These are phyloP conservation scores for Neotoxoptera formosana DNA, from an alignment of 1,140 invertebrate species.

Conservation along the genomic window DNA sequence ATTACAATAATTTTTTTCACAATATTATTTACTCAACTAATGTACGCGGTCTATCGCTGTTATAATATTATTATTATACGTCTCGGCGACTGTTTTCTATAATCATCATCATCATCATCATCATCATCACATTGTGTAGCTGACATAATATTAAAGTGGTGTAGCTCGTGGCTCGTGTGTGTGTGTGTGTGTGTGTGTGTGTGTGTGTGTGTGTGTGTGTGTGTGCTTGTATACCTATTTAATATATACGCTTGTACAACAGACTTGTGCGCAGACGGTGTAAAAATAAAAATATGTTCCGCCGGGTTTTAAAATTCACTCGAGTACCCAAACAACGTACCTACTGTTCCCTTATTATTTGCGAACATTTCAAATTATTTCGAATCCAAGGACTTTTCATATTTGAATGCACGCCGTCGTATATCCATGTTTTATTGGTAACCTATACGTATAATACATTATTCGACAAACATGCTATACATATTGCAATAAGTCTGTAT, in stretches of 20 bases:
- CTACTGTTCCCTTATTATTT: no score
- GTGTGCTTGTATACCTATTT: no score
- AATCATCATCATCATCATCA: neutral
- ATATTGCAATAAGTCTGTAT: neutral
- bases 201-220: no score
- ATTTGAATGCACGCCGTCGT: neutral
- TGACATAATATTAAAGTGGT: neutral
- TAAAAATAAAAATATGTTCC: neutral
- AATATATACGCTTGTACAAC: no score
- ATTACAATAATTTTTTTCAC: no score
- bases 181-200: no score
- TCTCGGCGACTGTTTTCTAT: neutral
- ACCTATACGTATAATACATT: neutral
- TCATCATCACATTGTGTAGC: neutral
- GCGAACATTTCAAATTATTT: neutral
- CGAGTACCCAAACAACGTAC: conserved; percentile 7
- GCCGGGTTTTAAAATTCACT: neutral
- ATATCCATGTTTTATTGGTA: neutral
- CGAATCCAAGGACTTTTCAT: neutral
- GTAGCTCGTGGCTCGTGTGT: neutral
- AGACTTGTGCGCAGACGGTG: neutral
- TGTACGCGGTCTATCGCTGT: no score
- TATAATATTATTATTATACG: neutral
- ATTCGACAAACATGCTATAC: neutral
- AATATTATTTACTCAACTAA: no score